Percentiles rank a stretch among this genome's conserved stretches.
phyloP scores from a whole-genome alignment of 2,797 vertebrate species.

The Serranus cabrilla region DNA sequence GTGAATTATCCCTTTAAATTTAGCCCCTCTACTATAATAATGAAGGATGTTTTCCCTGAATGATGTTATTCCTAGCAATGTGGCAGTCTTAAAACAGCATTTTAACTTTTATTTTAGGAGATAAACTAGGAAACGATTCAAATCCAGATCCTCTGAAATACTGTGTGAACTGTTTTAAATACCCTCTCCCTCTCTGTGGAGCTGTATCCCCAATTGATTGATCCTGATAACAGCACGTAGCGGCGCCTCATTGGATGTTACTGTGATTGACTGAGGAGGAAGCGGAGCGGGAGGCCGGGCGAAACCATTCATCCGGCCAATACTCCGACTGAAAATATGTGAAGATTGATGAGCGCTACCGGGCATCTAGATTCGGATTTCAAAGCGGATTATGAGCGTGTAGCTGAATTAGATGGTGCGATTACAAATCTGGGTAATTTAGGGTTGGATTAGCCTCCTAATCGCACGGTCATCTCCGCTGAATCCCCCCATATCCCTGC shows the following conservation, averaged over 20 bases:
- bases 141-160: background rate
- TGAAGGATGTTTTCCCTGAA: background rate
- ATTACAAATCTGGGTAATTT: constrained; percentile 73
- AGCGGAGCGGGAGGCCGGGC: constrained; percentile 60
- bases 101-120: background rate
- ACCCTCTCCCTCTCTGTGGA: background rate
- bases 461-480: background rate
- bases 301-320: constrained; percentile 72
- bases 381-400: constrained; percentile 50
- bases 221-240: constrained; percentile 60
- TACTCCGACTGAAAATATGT: constrained; percentile 6
- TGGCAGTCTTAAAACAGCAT: background rate
- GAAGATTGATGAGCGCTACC: constrained; percentile 10
- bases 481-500: constrained; percentile 30
- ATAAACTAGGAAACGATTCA: background rate
- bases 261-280: constrained; percentile 46
- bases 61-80: background rate
- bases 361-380: constrained; percentile 26
- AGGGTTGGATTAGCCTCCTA: constrained; percentile 59
- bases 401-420: constrained; percentile 30
- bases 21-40: too few relatives aligned
- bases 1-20: too few relatives aligned
- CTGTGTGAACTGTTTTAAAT: background rate
- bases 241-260: constrained; percentile 72
- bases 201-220: constrained; percentile 27